These are phyloP conservation scores for Lycocerus yunnanus DNA, from an alignment of 2,888 invertebrate species.

Conservation along the genomic window DNA sequence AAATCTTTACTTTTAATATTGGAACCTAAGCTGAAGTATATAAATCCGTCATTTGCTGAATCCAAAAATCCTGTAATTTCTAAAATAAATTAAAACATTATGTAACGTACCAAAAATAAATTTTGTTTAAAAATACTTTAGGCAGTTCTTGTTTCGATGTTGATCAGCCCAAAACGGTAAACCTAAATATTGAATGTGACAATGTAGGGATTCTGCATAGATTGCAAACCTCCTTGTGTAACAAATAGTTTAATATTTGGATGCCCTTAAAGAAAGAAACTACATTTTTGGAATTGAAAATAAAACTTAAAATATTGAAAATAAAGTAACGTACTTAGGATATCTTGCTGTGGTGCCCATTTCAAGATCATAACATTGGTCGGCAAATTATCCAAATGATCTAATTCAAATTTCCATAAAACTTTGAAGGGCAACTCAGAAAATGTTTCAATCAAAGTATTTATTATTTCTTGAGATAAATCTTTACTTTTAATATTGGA, in stretches of 20 bases:
- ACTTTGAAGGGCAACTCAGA: conserved; percentile 52
- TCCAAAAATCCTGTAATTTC: background rate
- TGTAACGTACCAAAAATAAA: no score
- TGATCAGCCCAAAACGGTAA: background rate
- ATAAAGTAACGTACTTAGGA: conserved; percentile 50
- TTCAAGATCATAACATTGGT: conserved; percentile 52
- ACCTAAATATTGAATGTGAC: background rate
- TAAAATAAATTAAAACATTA: background rate
- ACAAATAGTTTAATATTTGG: background rate
- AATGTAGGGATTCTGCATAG: background rate
- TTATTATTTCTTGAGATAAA: conserved; percentile 37
- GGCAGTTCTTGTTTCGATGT: no score
- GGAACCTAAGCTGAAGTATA: conserved; percentile 13
- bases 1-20: conserved; percentile 9
- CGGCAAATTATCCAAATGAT: conserved; percentile 39
- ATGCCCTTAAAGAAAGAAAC: background rate
- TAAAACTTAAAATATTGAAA: no score
- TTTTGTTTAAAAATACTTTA: no score
- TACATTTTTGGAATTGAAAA: background rate
- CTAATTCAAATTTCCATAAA: conserved; percentile 54
- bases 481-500: conserved; percentile 3
- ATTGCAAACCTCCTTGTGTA: background rate
- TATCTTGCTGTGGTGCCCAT: conserved; percentile 54
- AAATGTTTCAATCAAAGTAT: conserved; percentile 48
- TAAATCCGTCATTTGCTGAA: conserved; percentile 33